Base-by-base conservation (phyloP, 2,888 invertebrate genomes). In the Leucozona laternaria region DNA sequence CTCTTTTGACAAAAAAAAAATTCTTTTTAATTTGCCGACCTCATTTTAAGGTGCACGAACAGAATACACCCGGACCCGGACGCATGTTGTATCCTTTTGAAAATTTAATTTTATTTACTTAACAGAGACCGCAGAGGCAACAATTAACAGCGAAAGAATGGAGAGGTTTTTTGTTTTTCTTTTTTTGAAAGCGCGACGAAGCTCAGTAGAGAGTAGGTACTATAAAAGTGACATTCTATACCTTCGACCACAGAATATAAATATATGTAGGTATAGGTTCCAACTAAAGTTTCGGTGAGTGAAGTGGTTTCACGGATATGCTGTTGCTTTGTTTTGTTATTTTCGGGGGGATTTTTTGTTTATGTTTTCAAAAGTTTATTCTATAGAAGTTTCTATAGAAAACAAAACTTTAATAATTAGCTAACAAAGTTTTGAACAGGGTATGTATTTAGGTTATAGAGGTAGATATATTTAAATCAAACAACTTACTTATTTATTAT, bases 81-180 rank as follows among this genome's bases (percentile, higher is more conserved):
- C 85, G 81, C 77, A 81, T 81, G 85, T 81, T 78, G 78, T 81
- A 78, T 73, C 85, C 78, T 81, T 86, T n/a, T 86, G 78, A 81
- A 81, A 81, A 78, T 78, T 86, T 86, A 73, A 78, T 81, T 86
- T 86, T 86, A 81, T 86, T 86, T 86, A 81, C 81, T 86, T 86
- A 81, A 78, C 85, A 77, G 62, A 43, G 64, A 78, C 85, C 85
- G 64, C 85, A 86, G 81, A 81, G 85, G 81, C 85, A 81, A 86
- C 81, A 86, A 86, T 86, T 86, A 81, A 86, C 73, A 77, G 55
- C 25, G 43, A 71, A 48, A 62, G 48, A 37, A 53, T 53, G 22
- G 25, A 22, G 34, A 20, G 37, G 43, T 15, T 70, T 70, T 15
- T 25, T 37, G 25, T 28, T 68, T 31, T 50, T 20, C 37, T 15